Conservation (phyloP, 2,113 vertebrate species). For the Pipra filicauda region DNA sequence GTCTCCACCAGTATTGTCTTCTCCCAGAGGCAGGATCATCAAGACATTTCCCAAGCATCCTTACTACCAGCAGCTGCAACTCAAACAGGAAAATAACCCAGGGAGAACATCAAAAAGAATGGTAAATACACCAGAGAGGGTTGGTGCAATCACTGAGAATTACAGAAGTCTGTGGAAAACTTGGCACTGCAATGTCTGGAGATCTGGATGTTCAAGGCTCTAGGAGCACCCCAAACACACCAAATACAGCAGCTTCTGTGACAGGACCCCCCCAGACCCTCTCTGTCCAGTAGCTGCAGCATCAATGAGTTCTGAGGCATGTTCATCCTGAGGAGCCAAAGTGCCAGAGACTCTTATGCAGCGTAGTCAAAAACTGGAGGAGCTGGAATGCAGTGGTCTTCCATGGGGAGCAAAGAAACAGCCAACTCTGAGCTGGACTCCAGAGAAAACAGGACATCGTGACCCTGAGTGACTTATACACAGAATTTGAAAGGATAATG, state of each 20-base stretch:
- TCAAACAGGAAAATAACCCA: background rate
- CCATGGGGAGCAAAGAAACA: background rate
- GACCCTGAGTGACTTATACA: constrained; percentile 1
- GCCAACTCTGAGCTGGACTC: background rate
- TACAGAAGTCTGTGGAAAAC: background rate
- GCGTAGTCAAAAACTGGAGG: background rate
- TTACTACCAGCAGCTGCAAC: background rate
- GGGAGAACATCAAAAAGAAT: background rate
- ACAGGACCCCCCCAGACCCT: background rate
- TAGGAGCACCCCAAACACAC: background rate
- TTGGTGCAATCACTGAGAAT: background rate
- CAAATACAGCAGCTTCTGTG: background rate
- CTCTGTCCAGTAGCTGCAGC: background rate
- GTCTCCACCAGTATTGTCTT: background rate
- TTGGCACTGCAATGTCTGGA: background rate
- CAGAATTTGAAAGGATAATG: background rate
- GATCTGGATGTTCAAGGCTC: background rate
- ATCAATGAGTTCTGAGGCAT: background rate
- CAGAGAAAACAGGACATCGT: background rate
- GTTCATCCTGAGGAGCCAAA: background rate
- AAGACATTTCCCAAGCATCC: background rate
- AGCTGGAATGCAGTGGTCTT: background rate
- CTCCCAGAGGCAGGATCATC: background rate
- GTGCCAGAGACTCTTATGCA: background rate
- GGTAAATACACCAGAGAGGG: background rate